Evolutionary conservation across 2,797 vertebrate genomes (phyloP).

Genomic region (Carapus acus): DNA sequence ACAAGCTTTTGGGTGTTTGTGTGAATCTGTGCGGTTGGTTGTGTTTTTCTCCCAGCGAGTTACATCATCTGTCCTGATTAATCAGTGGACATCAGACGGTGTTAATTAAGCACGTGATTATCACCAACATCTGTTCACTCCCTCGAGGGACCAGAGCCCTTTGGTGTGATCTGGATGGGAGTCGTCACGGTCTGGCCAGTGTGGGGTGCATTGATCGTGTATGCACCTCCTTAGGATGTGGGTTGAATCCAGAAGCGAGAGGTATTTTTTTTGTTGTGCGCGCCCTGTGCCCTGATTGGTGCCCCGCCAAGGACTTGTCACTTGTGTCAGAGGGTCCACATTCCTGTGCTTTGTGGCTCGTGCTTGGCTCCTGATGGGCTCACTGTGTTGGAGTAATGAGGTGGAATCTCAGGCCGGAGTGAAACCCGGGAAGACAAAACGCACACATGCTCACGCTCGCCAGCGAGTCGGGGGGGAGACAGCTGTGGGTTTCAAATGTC

Average conservation of each 20-base stretch:
- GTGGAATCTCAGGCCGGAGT: slow-evolving; percentile 50
- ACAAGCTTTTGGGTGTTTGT: slow-evolving; percentile 28
- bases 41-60: slow-evolving; percentile 14
- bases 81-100: slow-evolving; percentile 26
- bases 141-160: slow-evolving; percentile 3
- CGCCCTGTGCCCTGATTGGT: slow-evolving; percentile 10
- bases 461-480: slow-evolving; percentile 6
- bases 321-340: slow-evolving; percentile 40
- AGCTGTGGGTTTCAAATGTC: neutral
- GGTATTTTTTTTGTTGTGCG: no score
- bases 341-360: slow-evolving; percentile 55
- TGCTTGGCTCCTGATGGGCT: slow-evolving; percentile 33
- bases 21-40: slow-evolving; percentile 14
- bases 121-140: slow-evolving; percentile 36
- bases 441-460: neutral
- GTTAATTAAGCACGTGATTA: slow-evolving; percentile 33
- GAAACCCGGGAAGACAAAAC: slow-evolving; percentile 12
- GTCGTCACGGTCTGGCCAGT: neutral
- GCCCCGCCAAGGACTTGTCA: slow-evolving; percentile 17
- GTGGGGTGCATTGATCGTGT: neutral
- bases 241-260: no score
- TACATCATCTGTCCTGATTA: slow-evolving; percentile 29
- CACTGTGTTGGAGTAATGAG: slow-evolving; percentile 59
- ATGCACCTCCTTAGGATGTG: no score
- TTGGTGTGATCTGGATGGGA: slow-evolving; percentile 13